Base-by-base conservation (phyloP, 1,140 invertebrate genomes). In the Leptonema lineaticorne region DNA sequence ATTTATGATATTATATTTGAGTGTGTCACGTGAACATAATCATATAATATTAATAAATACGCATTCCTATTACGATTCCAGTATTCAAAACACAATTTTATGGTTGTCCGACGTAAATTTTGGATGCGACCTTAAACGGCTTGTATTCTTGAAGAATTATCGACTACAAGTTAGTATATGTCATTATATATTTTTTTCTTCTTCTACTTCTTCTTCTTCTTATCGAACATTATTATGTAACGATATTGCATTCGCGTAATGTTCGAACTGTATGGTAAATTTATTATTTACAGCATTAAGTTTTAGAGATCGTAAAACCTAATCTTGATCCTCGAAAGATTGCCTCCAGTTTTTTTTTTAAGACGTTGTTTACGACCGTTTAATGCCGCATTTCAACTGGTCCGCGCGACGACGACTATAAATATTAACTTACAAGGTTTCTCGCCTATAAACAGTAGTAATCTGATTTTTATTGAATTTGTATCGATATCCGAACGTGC, bases 321-420 rank as follows among this genome's bases (percentile, higher is more conserved):
- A 37, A 59, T 59, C 57, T 59, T 33, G 57, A 59, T 59, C 28
- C 24, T 28, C 11, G 46, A 18, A 33, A 33, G 24, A 59, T 59
- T 33, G 57, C 57, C 57, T 59, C 57, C 57, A 59, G 28, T 59
- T 59, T 37, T n/a, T n/a, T n/a, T n/a, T n/a, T 59, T 59, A 59
- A 59, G 57, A 59, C 57, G 57, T 59, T 59, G 57, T 59, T 59
- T 59, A 59, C 30, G 57, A 33, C 30, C 57, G 57, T 59, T 59
- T 59, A 59, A 59, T 28, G n/a, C 30, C 7, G 30, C 57, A 28
- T 59, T 28, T 33, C 30, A 59, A 33, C 57, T 53, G 50, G 50
- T 41, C 50, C 50, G 24, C 24, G 20, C 50, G 37, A 41, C 37
- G 37, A 41, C 37, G 37, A 9, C 37, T 20, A 53, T 53, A 53